Evolutionary conservation across 1,140 invertebrate genomes (phyloP).

Genomic region (Oncopeltus fasciatus): DNA sequence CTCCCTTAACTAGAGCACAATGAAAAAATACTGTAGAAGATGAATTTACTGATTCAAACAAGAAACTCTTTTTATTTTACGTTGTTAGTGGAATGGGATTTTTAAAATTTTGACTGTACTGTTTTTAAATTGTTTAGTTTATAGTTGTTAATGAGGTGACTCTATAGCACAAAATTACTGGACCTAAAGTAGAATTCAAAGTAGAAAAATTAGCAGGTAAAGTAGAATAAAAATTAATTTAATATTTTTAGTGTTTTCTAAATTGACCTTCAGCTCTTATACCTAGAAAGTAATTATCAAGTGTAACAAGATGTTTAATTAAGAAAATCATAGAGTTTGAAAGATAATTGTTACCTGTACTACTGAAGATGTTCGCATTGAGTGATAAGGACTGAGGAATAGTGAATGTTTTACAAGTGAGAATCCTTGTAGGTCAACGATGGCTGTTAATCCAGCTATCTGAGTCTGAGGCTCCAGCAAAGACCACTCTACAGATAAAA

Average conservation of each 20-base stretch:
- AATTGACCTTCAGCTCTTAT: neutral
- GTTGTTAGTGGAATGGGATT: too few species aligned
- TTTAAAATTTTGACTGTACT: too few species aligned
- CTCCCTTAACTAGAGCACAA: too few species aligned
- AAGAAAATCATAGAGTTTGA: neutral
- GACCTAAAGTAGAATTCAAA: neutral
- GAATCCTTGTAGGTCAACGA: constrained; percentile 33
- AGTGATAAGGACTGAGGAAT: constrained; percentile 33
- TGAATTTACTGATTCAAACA: too few species aligned
- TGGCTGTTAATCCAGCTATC: constrained; percentile 30
- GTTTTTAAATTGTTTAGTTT: too few species aligned
- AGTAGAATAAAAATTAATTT: neutral
- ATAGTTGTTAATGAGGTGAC: too few species aligned
- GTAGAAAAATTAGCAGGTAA: neutral
- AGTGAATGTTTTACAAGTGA: constrained; percentile 32
- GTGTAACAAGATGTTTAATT: neutral
- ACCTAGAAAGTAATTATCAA: neutral
- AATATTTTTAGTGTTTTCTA: neutral
- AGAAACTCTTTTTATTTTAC: too few species aligned
- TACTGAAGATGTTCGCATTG: constrained; percentile 31
- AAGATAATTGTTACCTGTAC: constrained; percentile 24
- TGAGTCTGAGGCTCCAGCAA: constrained; percentile 32
- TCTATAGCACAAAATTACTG: neutral
- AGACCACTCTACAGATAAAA: constrained; percentile 32
- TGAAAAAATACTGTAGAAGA: too few species aligned